Conservation (phyloP, 2,797 vertebrate genomes). For the Sebastes variabilis region DNA sequence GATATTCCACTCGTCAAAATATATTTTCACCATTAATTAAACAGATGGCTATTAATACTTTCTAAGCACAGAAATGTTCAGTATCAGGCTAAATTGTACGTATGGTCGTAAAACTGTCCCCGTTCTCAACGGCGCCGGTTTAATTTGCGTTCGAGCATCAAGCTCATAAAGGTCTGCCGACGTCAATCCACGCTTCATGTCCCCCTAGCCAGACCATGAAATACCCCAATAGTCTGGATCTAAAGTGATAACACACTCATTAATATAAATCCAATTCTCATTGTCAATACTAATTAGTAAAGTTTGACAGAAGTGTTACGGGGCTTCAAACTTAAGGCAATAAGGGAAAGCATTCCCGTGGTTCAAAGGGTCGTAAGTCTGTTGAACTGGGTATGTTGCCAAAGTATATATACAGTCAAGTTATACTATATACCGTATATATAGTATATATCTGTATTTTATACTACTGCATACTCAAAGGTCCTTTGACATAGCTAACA, state of each 20-base stretch:
- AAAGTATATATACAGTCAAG: background rate
- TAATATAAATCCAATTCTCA: slow-evolving; percentile 73
- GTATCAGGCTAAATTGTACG: background rate
- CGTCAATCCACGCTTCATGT: slow-evolving; percentile 83
- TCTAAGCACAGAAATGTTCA: background rate
- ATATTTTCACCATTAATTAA: background rate
- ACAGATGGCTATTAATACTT: background rate
- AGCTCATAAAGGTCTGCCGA: slow-evolving; percentile 48
- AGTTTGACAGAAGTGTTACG: slow-evolving; percentile 67
- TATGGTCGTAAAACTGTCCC: background rate
- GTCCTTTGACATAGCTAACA: background rate
- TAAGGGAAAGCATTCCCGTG: slow-evolving; percentile 3
- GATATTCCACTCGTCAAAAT: background rate
- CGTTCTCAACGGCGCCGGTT: background rate
- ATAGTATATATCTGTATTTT: too few species aligned
- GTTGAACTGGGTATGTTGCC: background rate
- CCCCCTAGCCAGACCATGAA: slow-evolving; percentile 83
- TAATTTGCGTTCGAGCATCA: slow-evolving; percentile 33
- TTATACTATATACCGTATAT: background rate
- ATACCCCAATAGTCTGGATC: slow-evolving; percentile 73
- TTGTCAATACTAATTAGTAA: slow-evolving; percentile 78
- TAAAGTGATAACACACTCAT: slow-evolving; percentile 71
- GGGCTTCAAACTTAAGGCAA: slow-evolving; percentile 52
- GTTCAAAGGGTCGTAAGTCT: slow-evolving; percentile 2
- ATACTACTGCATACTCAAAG: background rate